Conservation (phyloP, 2,797 vertebrate genomes). For the Crocidura indochinensis region DNA sequence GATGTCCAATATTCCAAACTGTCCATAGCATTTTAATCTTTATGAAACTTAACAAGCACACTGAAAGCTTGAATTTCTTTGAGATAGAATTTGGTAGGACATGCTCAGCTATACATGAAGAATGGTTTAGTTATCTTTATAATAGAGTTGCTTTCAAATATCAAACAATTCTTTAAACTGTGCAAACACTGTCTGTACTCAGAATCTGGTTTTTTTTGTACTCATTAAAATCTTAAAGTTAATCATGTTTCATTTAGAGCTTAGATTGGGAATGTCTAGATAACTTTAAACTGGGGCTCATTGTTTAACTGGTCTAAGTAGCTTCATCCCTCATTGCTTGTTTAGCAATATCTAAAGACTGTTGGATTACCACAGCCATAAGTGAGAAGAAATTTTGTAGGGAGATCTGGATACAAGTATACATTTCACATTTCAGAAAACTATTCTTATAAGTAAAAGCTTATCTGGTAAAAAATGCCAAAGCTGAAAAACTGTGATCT, state of each 20-base stretch:
- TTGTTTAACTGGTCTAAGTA: not conserved
- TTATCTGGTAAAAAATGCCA: not conserved
- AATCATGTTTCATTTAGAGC: slow-evolving; percentile 20
- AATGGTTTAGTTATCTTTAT: not conserved
- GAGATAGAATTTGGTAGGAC: not conserved
- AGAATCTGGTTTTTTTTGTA: too few relatives aligned
- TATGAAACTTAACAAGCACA: slow-evolving; percentile 17
- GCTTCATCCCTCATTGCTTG: not conserved
- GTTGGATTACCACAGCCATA: not conserved
- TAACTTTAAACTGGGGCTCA: not conserved
- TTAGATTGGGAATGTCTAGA: not conserved
- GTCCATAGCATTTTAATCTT: slow-evolving; percentile 16
- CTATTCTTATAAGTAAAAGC: not conserved
- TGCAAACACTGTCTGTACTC: slow-evolving; percentile 47
- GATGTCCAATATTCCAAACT: slow-evolving; percentile 10
- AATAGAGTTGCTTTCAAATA: slow-evolving; percentile 51
- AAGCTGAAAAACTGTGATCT: not conserved
- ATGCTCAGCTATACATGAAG: not conserved
- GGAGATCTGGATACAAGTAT: not conserved
- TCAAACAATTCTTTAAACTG: slow-evolving; percentile 45
- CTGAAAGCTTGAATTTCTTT: not conserved
- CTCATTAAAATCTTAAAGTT: slow-evolving; percentile 12
- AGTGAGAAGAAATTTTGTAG: not conserved
- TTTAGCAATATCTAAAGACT: not conserved
- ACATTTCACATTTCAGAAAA: not conserved